These are phyloP conservation scores for Drosophila willistoni DNA, from an alignment of 1,140 invertebrate species.

Conservation along the genomic window DNA sequence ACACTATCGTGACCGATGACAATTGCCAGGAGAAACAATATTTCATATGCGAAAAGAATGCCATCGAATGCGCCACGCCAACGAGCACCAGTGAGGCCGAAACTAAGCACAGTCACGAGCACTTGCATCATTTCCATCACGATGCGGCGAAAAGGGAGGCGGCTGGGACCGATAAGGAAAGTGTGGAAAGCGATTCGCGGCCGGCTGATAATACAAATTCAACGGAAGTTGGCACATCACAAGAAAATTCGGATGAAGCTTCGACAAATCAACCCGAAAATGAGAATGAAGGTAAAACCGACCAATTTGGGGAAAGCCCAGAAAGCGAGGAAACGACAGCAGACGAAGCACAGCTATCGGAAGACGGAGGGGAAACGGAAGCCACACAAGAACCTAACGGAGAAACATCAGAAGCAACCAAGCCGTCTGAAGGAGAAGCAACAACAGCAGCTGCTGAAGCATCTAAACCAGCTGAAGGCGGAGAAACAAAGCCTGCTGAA, in stretches of 20 bases:
- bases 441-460: no score
- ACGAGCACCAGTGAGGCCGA: background rate
- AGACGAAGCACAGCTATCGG: no score
- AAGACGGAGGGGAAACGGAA: background rate
- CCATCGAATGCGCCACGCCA: conserved; percentile 41
- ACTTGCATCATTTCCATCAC: conserved; percentile 73
- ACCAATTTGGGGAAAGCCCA: background rate
- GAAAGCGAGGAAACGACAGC: background rate
- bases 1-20: conserved; percentile 51
- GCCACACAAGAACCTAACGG: background rate
- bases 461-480: no score
- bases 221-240: conserved; percentile 43
- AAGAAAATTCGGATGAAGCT: background rate
- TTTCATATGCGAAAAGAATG: conserved; percentile 50
- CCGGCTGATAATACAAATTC: conserved; percentile 62
- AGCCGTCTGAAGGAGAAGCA: no score
- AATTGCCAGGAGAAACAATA: conserved; percentile 59
- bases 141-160: conserved; percentile 34
- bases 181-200: conserved; percentile 57
- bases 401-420: no score
- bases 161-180: background rate
- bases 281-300: background rate
- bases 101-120: conserved; percentile 60
- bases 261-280: background rate
- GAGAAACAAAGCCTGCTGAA: no score